Evolutionary conservation across 2,888 invertebrate genomes (phyloP), one percentile per base, ranked within the genome.

Genomic region (Aphidoletes aphidimyza): DNA sequence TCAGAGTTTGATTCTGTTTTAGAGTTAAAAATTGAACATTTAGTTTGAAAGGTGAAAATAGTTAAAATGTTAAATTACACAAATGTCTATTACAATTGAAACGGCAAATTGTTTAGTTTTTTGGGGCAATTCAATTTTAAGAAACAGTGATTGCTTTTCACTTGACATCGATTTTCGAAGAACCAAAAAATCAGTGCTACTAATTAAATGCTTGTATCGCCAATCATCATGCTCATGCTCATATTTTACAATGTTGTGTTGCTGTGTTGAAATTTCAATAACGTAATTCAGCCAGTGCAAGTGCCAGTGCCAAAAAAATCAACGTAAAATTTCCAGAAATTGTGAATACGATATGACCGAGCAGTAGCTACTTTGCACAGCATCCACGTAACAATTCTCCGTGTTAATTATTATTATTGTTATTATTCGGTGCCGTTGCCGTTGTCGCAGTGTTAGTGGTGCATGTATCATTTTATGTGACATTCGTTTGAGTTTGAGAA

Each of bases 311-410:
- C 30, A 69, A 69, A 39, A 69, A 14, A 17, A 5, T 3, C 8
- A 30, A 69, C 34, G 34, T 42, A 69, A 69, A 30, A 69, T 30
- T 30, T 69, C 69, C 69, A 69, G 30, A 22, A 54, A 54, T 2
- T 47, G 11, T 47, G 19, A 22, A 47, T 47, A 14, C 22, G 1
- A 22, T 54, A n/a, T 22, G 54, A 47, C 19, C 19, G 54, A 3
- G 54, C 22, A 22, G 54, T 22, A 30, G 0, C 30, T 30, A 26
- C 34, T 34, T 69, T 3, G 17, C 26, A 54, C 69, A 69, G 69
- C 69, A 69, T 69, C 69, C 69, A 69, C 69, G 69, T 69, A 69
- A 69, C 69, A 69, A 69, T 69, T 69, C 30, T 30, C 26, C 34
- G 34, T 69, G 54, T 19, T 69, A 30, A 19, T 30, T 30, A 30